Conservation (phyloP, 2,113 vertebrate species). For the Tetrao urogallus region DNA sequence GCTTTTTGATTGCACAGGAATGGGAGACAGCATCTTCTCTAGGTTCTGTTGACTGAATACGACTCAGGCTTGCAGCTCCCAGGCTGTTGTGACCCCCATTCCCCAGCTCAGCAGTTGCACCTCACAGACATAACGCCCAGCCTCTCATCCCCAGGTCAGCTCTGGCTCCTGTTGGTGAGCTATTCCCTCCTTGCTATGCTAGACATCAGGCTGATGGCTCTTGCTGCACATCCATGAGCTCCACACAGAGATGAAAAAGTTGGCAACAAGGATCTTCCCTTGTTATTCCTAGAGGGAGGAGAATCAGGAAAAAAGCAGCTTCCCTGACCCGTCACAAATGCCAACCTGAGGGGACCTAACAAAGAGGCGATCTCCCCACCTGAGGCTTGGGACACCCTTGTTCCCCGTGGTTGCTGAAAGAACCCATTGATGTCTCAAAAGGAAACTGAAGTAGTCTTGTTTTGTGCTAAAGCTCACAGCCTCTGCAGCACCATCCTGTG, state of each 20-base stretch:
- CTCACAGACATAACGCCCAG: not conserved
- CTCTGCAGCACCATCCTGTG: not conserved
- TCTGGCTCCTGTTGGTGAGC: not conserved
- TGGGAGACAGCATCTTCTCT: not conserved
- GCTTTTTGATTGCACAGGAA: too few species aligned
- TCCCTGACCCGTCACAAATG: not conserved
- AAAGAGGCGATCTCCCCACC: not conserved
- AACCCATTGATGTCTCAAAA: not conserved
- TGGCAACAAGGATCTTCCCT: not conserved
- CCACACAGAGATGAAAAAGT: not conserved
- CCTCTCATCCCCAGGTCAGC: not conserved
- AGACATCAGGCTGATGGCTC: not conserved
- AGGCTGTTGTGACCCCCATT: not conserved
- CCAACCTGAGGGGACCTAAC: not conserved
- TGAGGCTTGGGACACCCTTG: not conserved
- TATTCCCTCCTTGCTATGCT: not conserved
- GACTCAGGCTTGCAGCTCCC: not conserved
- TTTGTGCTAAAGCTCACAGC: not conserved
- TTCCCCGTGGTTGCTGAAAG: not conserved
- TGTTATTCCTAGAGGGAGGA: not conserved
- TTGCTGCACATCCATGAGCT: not conserved
- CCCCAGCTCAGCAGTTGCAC: not conserved
- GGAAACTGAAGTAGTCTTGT: not conserved
- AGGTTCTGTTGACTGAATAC: not conserved
- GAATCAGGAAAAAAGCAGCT: not conserved